Evolutionary conservation across 1,140 invertebrate genomes (phyloP).

Genomic region (Antheraea mylitta): DNA sequence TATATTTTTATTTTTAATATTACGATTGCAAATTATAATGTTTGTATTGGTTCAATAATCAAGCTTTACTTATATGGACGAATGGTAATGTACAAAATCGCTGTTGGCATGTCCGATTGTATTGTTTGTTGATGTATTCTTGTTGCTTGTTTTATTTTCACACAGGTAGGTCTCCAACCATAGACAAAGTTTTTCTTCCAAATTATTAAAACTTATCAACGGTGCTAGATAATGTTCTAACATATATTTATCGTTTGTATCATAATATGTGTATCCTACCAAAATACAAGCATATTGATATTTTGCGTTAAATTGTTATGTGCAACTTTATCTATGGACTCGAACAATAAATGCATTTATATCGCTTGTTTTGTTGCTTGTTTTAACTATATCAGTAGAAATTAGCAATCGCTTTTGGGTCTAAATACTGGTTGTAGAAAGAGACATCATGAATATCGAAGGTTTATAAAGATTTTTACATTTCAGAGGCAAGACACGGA

Average conservation of each 20-base stretch:
- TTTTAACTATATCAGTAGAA: not conserved
- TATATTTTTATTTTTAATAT: not conserved
- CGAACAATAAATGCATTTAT: not conserved
- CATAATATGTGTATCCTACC: no score
- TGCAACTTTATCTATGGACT: not conserved
- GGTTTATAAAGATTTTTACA: not conserved
- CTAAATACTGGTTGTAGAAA: not conserved
- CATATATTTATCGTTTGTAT: not conserved
- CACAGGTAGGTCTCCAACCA: not conserved
- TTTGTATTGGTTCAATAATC: not conserved
- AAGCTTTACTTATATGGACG: not conserved
- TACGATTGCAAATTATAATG: no score
- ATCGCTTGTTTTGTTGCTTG: not conserved
- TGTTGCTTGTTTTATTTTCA: not conserved
- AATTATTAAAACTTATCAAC: not conserved
- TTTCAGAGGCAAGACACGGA: not conserved
- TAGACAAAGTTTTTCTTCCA: constrained; percentile 4
- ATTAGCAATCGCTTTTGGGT: not conserved
- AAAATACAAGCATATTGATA: not conserved
- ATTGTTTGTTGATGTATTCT: not conserved
- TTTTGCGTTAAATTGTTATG: not conserved
- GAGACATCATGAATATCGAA: not conserved
- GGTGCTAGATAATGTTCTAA: not conserved
- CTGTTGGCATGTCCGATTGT: not conserved
- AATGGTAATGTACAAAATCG: not conserved